Evolutionary conservation across 2,113 vertebrate species (phyloP).

Genomic region (Chrysochloris asiatica): DNA sequence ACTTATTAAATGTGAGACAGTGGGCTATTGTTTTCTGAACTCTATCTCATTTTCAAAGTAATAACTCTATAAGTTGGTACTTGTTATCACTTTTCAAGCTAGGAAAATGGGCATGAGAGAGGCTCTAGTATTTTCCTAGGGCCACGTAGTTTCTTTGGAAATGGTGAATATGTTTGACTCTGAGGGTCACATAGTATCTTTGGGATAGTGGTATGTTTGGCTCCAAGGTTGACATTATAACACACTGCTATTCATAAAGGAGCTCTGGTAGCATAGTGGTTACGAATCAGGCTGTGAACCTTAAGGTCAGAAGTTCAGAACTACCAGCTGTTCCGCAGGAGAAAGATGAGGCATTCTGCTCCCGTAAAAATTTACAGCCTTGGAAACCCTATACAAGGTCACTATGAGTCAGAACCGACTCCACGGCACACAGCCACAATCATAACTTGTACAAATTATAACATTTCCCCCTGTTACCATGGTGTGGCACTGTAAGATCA

Average conservation of each 20-base stretch:
- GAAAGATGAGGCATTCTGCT: no score
- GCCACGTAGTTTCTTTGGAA: not conserved
- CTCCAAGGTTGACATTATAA: not conserved
- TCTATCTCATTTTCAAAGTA: not conserved
- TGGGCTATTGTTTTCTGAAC: not conserved
- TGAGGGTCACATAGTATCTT: not conserved
- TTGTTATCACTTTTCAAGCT: not conserved
- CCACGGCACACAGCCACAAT: no score
- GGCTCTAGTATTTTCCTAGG: not conserved
- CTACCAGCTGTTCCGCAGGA: no score
- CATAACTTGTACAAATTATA: not conserved
- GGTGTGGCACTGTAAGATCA: no score
- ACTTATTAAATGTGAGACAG: not conserved
- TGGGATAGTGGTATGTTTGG: not conserved
- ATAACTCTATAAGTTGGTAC: not conserved
- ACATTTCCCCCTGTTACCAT: not conserved
- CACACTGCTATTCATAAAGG: not conserved
- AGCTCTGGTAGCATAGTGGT: no score
- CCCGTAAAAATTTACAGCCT: no score
- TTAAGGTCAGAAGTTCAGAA: no score
- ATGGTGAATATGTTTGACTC: not conserved
- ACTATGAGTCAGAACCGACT: no score
- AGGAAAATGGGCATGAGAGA: conserved; percentile 16
- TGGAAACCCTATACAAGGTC: no score
- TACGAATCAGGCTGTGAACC: no score